Evolutionary conservation across 2,797 vertebrate species (phyloP).

Genomic region (Linurgus olivaceus): DNA sequence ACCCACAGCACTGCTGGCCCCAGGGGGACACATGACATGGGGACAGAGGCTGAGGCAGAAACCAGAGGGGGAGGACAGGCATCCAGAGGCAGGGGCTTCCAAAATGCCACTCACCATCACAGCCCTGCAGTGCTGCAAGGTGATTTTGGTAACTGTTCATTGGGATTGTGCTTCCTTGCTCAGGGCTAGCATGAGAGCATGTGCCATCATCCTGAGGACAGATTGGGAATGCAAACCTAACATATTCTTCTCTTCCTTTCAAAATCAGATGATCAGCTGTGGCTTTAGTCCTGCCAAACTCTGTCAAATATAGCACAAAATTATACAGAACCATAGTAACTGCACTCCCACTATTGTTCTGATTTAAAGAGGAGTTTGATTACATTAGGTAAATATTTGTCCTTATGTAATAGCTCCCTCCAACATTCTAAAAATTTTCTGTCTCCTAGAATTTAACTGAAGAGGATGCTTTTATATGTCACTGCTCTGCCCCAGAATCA

Average conservation of each 20-base stretch:
- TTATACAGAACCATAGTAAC: constrained; percentile 76
- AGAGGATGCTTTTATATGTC: constrained; percentile 20
- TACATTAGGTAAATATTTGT: constrained; percentile 78
- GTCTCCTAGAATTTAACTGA: constrained; percentile 62
- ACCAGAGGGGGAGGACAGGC: neutral
- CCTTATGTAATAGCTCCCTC: constrained; percentile 72
- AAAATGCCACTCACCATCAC: neutral
- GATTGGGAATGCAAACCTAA: constrained; percentile 66
- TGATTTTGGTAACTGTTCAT: neutral
- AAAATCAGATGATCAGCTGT: constrained; percentile 76
- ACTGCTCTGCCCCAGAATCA: constrained; percentile 45
- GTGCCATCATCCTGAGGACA: constrained; percentile 57
- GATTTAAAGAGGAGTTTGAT: constrained; percentile 73
- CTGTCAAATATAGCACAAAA: constrained; percentile 76
- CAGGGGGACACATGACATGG: too few relatives aligned
- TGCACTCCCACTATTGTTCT: constrained; percentile 69
- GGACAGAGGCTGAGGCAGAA: too few relatives aligned
- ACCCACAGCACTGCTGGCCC: neutral
- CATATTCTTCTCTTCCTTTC: constrained; percentile 70
- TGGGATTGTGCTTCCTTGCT: neutral
- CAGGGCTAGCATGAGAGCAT: neutral
- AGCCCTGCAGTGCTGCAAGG: neutral
- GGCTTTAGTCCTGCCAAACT: constrained; percentile 69
- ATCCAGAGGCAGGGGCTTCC: neutral
- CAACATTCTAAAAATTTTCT: constrained; percentile 64